Conservation (phyloP, 2,888 invertebrate genomes). For the Noctua comes region DNA sequence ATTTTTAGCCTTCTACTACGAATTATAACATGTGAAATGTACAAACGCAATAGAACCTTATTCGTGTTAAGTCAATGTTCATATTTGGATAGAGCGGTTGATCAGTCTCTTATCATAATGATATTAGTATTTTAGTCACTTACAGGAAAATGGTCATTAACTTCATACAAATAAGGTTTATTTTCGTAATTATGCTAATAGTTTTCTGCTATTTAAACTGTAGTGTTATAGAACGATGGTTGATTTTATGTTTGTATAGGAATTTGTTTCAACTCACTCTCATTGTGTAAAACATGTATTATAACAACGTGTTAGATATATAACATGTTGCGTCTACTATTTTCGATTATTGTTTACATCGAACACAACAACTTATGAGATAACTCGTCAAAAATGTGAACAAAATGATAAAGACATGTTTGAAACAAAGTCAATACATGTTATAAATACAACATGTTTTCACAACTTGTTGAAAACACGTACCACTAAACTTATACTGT, state of each 20-base stretch:
- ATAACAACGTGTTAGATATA: background rate
- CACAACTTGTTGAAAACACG: background rate
- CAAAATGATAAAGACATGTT: background rate
- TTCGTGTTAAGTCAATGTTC: background rate
- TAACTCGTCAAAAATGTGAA: background rate
- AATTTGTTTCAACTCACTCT: background rate
- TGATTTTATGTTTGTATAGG: background rate
- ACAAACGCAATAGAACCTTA: background rate
- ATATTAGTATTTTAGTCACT: background rate
- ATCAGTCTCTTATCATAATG: background rate
- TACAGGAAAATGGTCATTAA: background rate
- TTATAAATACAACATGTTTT: background rate
- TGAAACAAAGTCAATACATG: background rate
- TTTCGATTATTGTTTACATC: background rate
- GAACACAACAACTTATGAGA: background rate
- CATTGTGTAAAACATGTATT: background rate
- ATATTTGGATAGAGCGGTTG: background rate
- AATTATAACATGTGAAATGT: background rate
- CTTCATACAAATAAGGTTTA: background rate
- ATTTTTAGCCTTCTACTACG: background rate
- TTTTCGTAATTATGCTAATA: background rate
- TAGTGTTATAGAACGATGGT: background rate
- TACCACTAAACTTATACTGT: background rate
- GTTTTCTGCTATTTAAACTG: conserved; percentile 21
- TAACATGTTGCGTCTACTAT: background rate